Evolutionary conservation across 1,140 invertebrate genomes (phyloP).

Genomic region (Catajapyx aquilonaris): DNA sequence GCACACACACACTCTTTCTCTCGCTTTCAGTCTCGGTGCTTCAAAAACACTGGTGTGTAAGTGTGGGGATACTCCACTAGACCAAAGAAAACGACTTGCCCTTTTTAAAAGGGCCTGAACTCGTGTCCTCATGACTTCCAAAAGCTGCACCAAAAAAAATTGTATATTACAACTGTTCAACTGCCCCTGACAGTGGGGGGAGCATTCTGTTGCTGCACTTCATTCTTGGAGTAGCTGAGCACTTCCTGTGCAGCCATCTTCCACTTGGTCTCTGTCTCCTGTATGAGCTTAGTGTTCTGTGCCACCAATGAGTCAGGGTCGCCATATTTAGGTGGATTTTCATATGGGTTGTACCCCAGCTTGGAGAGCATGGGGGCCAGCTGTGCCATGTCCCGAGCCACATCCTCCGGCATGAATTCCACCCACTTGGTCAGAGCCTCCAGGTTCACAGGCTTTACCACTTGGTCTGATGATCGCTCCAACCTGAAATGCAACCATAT

Average conservation of each 20-base stretch:
- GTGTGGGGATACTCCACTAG: too few relatives aligned
- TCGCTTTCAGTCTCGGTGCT: too few relatives aligned
- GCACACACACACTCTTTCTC: too few relatives aligned
- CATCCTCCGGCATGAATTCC: conserved; percentile 72
- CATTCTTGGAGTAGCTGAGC: too few relatives aligned
- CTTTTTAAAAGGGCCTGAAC: too few relatives aligned
- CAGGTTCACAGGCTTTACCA: conserved; percentile 92
- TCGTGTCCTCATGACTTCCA: too few relatives aligned
- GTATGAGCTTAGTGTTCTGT: conserved; percentile 42
- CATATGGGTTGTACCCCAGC: conserved; percentile 82
- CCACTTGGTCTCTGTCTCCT: conserved; percentile 15
- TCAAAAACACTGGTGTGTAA: too few relatives aligned
- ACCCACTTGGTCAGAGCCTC: conserved; percentile 96
- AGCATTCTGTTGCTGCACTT: too few relatives aligned
- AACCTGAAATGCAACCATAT: conserved; percentile 53
- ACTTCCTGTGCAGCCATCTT: conserved; percentile 9
- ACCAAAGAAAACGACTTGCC: too few relatives aligned
- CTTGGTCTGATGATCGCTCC: conserved; percentile 94
- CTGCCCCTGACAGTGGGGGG: too few relatives aligned
- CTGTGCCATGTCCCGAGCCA: conserved; percentile 69
- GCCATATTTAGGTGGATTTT: conserved; percentile 84
- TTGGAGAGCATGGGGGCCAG: conserved; percentile 77
- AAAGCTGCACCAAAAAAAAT: too few relatives aligned
- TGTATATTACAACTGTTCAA: too few relatives aligned
- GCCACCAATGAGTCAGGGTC: conserved; percentile 62